Percentiles rank a stretch among this genome's conserved stretches.
These are phyloP conservation scores for Elephantulus edwardii DNA, from an alignment of 2,113 vertebrate genomes.

Conservation along the genomic window DNA sequence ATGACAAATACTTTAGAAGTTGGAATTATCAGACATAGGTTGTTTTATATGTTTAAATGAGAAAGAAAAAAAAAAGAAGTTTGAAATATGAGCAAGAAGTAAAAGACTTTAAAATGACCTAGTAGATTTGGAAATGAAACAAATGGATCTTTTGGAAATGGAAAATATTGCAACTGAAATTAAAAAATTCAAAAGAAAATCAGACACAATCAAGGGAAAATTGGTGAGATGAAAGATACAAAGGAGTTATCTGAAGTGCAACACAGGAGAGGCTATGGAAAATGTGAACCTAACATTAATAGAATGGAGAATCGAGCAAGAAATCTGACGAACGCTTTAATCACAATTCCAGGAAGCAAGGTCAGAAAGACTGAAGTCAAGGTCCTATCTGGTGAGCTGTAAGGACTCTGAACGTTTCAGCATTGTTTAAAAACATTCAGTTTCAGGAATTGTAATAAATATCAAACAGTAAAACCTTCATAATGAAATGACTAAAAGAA, in stretches of 20 bases:
- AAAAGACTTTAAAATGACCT: constrained; percentile 16
- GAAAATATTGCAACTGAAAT: background rate
- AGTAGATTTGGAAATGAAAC: background rate
- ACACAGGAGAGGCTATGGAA: background rate
- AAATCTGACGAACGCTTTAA: constrained; percentile 12
- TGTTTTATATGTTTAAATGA: constrained; percentile 2
- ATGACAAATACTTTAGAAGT: constrained; percentile 18
- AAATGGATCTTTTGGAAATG: constrained; percentile 1
- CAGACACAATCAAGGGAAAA: constrained; percentile 2
- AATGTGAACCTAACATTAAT: background rate
- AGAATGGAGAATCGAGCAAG: background rate
- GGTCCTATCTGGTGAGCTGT: background rate
- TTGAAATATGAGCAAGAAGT: constrained; percentile 15
- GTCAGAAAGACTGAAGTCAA: background rate
- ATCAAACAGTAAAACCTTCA: background rate
- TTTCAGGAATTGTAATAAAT: background rate
- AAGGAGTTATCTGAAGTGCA: constrained; percentile 10
- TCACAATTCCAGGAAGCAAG: constrained; percentile 24
- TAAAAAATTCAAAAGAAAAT: constrained; percentile 22
- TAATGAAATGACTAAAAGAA: constrained; percentile 22
- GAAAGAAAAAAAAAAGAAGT: constrained; percentile 1
- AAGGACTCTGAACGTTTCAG: background rate
- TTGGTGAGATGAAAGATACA: background rate
- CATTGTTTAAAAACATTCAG: constrained; percentile 6
- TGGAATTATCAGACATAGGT: constrained; percentile 11